phyloP scores from a whole-genome alignment of 2,888 invertebrate genomes.

The Chrysina gloriosa region DNA sequence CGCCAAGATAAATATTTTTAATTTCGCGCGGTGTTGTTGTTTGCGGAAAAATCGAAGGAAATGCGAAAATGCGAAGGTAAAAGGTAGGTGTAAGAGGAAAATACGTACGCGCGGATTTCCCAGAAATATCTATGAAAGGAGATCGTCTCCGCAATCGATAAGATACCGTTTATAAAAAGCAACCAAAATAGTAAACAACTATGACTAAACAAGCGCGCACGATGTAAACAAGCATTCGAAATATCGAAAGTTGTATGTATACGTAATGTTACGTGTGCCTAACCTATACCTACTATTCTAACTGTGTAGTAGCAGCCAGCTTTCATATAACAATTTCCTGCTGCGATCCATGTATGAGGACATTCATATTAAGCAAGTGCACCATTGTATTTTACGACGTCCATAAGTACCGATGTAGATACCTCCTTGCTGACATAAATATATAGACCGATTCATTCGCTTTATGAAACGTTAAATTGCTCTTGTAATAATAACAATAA shows the following conservation, averaged over 20 bases:
- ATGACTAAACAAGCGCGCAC: slow-evolving; percentile 20
- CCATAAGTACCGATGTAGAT: no score
- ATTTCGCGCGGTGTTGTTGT: neutral
- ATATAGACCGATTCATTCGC: no score
- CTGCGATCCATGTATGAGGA: neutral
- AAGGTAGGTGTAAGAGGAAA: no score
- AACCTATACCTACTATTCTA: slow-evolving; percentile 34
- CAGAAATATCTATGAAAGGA: neutral
- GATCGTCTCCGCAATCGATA: slow-evolving; percentile 23
- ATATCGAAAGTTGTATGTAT: slow-evolving; percentile 24
- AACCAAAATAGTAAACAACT: slow-evolving; percentile 29
- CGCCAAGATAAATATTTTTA: neutral
- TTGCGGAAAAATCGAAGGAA: neutral
- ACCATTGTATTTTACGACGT: no score
- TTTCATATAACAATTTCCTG: slow-evolving; percentile 7
- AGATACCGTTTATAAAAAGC: slow-evolving; percentile 31
- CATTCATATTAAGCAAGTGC: slow-evolving; percentile 4
- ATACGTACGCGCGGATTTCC: slow-evolving; percentile 3
- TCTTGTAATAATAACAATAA: no score
- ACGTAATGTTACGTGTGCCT: no score
- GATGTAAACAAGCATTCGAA: slow-evolving; percentile 20
- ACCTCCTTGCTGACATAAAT: no score
- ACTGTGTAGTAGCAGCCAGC: neutral
- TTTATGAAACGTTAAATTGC: no score
- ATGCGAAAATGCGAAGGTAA: neutral